Percentiles rank a stretch among this genome's conserved stretches.
Evolutionary conservation across 2,888 invertebrate genomes (phyloP).

Genomic region (Drosophila anomalata): DNA sequence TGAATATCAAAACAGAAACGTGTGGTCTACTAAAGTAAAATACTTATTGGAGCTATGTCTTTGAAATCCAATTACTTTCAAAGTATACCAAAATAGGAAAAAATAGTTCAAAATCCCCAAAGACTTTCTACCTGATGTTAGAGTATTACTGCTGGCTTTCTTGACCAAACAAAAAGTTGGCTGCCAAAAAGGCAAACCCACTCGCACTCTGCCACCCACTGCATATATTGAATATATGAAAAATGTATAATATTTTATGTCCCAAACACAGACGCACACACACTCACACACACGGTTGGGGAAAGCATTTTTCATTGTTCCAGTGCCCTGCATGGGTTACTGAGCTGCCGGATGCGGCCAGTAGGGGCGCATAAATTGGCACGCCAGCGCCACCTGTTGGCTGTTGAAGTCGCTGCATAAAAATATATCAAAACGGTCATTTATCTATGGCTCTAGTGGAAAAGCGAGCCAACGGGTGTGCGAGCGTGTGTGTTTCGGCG

Average conservation of each 20-base stretch:
- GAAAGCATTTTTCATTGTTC: constrained; percentile 61
- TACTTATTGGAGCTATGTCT: no score
- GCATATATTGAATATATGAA: constrained; percentile 77
- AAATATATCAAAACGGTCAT: constrained; percentile 66
- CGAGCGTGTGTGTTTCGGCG: constrained; percentile 19
- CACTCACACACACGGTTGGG: constrained; percentile 14
- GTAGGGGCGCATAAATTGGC: constrained; percentile 75
- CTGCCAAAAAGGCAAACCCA: constrained; percentile 24
- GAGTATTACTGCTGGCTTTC: constrained; percentile 16
- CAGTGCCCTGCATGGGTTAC: constrained; percentile 15
- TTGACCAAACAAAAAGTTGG: constrained; percentile 20
- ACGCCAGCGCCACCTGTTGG: constrained; percentile 74
- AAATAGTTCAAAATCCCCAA: background rate
- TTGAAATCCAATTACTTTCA: no score
- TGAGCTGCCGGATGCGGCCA: constrained; percentile 41
- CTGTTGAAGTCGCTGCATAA: constrained; percentile 47
- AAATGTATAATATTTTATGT: constrained; percentile 63
- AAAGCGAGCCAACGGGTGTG: constrained; percentile 18
- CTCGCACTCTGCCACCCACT: constrained; percentile 19
- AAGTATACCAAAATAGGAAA: no score
- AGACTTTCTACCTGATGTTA: background rate
- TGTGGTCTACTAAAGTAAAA: no score
- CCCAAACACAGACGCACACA: constrained; percentile 28
- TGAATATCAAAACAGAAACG: no score
- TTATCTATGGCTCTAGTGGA: constrained; percentile 45